These are phyloP conservation scores for Drosophila gunungcola DNA, from an alignment of 1,140 invertebrate species.

Conservation along the genomic window DNA sequence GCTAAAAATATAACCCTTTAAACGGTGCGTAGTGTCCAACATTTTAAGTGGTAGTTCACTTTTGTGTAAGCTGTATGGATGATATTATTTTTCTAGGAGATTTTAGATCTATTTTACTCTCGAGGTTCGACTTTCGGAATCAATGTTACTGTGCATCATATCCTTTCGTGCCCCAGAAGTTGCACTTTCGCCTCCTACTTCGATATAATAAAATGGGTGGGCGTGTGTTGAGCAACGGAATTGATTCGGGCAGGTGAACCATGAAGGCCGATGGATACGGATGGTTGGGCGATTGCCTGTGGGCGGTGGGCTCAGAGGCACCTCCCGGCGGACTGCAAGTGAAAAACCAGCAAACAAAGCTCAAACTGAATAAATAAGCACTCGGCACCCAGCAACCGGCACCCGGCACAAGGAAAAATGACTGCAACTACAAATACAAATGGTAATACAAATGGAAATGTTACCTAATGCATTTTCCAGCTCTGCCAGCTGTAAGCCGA, in stretches of 20 bases:
- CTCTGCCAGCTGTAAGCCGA: conserved; percentile 2
- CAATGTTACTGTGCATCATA: background rate
- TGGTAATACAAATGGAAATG: conserved; percentile 62
- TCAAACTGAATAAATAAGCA: conserved; percentile 66
- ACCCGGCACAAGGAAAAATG: conserved; percentile 37
- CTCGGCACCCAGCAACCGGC: conserved; percentile 38
- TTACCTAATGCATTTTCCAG: conserved; percentile 20
- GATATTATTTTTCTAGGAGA: too few species aligned
- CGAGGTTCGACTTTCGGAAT: background rate
- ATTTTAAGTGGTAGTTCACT: too few species aligned
- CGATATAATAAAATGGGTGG: background rate
- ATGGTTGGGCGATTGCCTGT: background rate
- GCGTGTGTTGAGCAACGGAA: conserved; percentile 16
- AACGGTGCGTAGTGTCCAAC: too few species aligned
- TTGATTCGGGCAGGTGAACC: conserved; percentile 18
- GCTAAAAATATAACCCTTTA: too few species aligned
- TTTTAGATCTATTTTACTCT: background rate
- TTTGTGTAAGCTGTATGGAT: too few species aligned
- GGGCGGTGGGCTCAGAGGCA: background rate
- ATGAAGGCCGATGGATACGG: background rate
- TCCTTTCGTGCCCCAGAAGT: background rate
- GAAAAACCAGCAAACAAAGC: conserved; percentile 39
- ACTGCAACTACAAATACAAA: conserved; percentile 51
- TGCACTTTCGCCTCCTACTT: background rate
- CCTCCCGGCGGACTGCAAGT: conserved; percentile 31